phyloP scores from a whole-genome alignment of 2,888 invertebrate genomes.

The Leptothorax acervorum region DNA sequence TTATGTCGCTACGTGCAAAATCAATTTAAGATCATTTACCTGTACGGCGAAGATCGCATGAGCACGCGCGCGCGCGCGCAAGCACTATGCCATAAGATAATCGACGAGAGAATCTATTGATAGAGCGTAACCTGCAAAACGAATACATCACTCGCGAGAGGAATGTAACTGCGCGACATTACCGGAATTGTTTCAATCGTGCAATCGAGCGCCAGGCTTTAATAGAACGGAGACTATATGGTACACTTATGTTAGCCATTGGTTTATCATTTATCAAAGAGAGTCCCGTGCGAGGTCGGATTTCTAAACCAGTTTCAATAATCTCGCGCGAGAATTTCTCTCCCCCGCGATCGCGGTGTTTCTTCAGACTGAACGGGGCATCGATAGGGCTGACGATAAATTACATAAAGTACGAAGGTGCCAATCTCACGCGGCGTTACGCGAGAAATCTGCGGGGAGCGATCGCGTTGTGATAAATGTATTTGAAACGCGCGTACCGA shows the following conservation, averaged over 20 bases:
- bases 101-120: constrained; percentile 34
- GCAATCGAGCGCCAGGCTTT: constrained; percentile 11
- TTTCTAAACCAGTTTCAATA: constrained; percentile 15
- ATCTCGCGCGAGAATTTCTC: constrained; percentile 18
- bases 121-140: constrained; percentile 7
- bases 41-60: neutral
- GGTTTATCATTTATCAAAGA: neutral
- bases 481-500: constrained; percentile 20
- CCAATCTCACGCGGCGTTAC: neutral
- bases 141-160: constrained; percentile 10
- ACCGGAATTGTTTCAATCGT: constrained; percentile 8
- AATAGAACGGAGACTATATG: constrained; percentile 12
- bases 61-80: neutral
- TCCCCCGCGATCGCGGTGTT: constrained; percentile 38
- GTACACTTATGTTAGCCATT: neutral
- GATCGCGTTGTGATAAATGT: neutral
- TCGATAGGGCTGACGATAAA: neutral
- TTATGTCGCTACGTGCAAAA: neutral
- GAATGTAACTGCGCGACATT: constrained; percentile 21
- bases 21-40: constrained; percentile 11
- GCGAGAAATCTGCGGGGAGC: neutral
- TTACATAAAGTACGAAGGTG: neutral
- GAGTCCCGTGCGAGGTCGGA: neutral
- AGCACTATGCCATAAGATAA: constrained; percentile 31
- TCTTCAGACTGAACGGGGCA: neutral